Evolutionary conservation across 2,113 vertebrate genomes (phyloP).

Genomic region (Strix uralensis): DNA sequence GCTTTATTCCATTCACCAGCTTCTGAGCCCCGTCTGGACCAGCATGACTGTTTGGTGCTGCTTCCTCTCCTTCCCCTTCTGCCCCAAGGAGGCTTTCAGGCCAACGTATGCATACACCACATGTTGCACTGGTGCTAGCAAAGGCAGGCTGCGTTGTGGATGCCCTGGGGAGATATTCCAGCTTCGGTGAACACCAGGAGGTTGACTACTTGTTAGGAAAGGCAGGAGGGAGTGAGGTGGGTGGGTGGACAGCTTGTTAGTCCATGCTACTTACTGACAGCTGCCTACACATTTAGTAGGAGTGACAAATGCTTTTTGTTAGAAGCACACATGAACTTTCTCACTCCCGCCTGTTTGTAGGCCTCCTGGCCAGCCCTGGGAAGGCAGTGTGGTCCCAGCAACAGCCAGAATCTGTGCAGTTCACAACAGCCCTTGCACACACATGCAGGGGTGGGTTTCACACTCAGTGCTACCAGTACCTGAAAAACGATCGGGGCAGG

Average conservation of each 20-base stretch:
- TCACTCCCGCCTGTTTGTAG: not conserved
- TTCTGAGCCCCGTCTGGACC: not conserved
- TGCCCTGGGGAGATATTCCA: not conserved
- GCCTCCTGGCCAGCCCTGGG: not conserved
- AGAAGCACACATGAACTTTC: conserved; percentile 4
- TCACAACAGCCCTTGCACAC: conserved; percentile 49
- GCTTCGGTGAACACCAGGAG: not conserved
- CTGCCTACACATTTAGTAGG: conserved; percentile 46
- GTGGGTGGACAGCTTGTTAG: conserved; percentile 53
- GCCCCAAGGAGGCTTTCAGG: not conserved
- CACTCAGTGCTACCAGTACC: conserved; percentile 78
- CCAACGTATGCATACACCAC: not conserved
- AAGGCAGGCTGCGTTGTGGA: not conserved
- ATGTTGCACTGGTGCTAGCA: not conserved
- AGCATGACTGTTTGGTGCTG: not conserved
- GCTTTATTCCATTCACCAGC: not conserved
- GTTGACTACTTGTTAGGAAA: conserved; percentile 40
- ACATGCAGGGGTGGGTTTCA: conserved; percentile 59
- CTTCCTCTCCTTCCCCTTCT: not conserved
- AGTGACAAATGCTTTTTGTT: conserved; percentile 28
- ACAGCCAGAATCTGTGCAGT: not conserved
- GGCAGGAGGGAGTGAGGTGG: conserved; percentile 29
- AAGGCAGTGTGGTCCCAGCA: conserved; percentile 10
- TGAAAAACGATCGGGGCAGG: conserved; percentile 93
- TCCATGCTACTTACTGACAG: conserved; percentile 53